Evolutionary conservation across 2,888 invertebrate genomes (phyloP).

Genomic region (Cyrtodaria siliqua): DNA sequence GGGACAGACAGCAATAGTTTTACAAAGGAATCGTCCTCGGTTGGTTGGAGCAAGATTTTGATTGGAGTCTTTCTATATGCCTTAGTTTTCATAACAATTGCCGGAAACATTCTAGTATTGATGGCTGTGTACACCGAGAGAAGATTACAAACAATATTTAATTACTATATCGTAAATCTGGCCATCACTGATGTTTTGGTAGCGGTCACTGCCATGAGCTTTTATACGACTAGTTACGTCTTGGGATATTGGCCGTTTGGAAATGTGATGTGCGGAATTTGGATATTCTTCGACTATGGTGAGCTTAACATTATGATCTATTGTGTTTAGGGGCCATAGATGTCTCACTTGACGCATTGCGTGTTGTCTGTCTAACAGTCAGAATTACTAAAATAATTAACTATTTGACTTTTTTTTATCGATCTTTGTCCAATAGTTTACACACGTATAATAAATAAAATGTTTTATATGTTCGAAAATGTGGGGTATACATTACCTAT

Average conservation of each 20-base stretch:
- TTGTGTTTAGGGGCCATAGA: too few species aligned
- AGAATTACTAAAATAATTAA: too few species aligned
- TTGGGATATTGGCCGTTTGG: slow-evolving; percentile 85
- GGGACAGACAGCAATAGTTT: too few species aligned
- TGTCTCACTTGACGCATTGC: too few species aligned
- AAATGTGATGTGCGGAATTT: slow-evolving; percentile 81
- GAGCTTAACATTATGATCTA: not conserved
- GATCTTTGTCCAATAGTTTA: too few species aligned
- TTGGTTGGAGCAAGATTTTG: slow-evolving; percentile 50
- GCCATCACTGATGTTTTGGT: slow-evolving; percentile 82
- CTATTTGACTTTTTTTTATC: too few species aligned
- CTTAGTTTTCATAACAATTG: slow-evolving; percentile 72
- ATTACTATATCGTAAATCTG: slow-evolving; percentile 76
- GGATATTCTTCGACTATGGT: slow-evolving; percentile 85
- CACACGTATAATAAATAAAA: too few species aligned
- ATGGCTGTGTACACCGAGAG: slow-evolving; percentile 80
- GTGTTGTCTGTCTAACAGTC: too few species aligned
- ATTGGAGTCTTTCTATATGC: slow-evolving; percentile 69
- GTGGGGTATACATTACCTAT: too few species aligned
- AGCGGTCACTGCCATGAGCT: slow-evolving; percentile 82
- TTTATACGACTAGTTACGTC: slow-evolving; percentile 81
- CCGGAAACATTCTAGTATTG: slow-evolving; percentile 83
- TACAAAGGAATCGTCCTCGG: too few species aligned
- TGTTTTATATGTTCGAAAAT: too few species aligned
- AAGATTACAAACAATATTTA: slow-evolving; percentile 83